Conservation (phyloP, 2,888 invertebrate species). For the Troides helena region DNA sequence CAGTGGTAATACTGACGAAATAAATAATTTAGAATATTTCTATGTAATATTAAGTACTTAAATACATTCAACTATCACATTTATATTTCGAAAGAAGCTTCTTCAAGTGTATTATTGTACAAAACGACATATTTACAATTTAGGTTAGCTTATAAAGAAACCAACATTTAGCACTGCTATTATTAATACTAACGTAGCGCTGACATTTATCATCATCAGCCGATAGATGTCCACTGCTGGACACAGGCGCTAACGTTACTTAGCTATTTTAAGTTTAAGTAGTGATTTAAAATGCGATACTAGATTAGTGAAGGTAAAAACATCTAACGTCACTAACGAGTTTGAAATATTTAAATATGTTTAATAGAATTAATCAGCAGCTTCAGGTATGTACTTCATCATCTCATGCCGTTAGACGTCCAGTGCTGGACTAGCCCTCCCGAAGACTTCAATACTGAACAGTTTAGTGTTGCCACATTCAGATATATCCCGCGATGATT, state of each 20-base stretch:
- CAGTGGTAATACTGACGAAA: constrained; percentile 52
- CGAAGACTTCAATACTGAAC: too few species aligned
- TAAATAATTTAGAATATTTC: constrained; percentile 78
- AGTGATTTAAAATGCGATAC: constrained; percentile 50
- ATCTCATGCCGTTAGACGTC: too few species aligned
- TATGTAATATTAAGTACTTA: constrained; percentile 77
- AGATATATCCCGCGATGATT: too few species aligned
- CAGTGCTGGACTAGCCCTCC: too few species aligned
- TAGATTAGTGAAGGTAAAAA: constrained; percentile 57
- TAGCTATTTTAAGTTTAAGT: constrained; percentile 46
- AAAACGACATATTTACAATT: constrained; percentile 38
- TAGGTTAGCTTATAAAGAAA: constrained; percentile 5
- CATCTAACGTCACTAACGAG: constrained; percentile 55
- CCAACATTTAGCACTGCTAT: constrained; percentile 16
- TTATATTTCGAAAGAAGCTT: constrained; percentile 74
- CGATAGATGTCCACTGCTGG: too few species aligned
- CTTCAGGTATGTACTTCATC: background rate
- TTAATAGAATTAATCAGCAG: background rate
- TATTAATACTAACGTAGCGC: background rate
- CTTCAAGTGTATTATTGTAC: constrained; percentile 63
- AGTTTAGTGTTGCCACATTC: too few species aligned
- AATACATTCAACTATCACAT: constrained; percentile 76
- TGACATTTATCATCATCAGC: too few species aligned
- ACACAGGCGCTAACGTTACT: background rate
- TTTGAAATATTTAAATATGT: constrained; percentile 13